Base-by-base conservation (phyloP, 2,113 vertebrate species). In the Nerophis ophidion region DNA sequence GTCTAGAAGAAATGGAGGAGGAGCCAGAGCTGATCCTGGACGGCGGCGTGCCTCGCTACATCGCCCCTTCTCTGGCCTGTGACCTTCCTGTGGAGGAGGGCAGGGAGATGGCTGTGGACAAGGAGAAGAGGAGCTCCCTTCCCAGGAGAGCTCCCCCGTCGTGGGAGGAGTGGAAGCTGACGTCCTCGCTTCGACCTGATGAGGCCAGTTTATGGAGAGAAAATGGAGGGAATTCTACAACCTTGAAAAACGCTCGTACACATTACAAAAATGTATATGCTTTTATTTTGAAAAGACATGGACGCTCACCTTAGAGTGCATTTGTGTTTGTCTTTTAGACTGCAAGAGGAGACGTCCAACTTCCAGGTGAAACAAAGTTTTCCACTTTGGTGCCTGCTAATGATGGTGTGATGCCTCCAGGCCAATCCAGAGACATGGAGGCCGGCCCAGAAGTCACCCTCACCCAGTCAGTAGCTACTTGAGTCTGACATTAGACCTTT, bases 11-110 rank as follows among this genome's bases (percentile, higher is more conserved):
- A 2, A 26, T 45, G 7, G 59, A 71, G 0, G 53, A 91, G 14
- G 48, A 94, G 16, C 88, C 88, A 0, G 84, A 80, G 80, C 74
- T 94, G 70, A 84, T 84, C 71, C 81, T 95, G 72, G 88, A 92
- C 0, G 90, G 82, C 38, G 89, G 81, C 26, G 81, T 87, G 4
- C 82, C 91, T 44, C 88, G 82, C 48, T 90, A 88, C 16, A 7
- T 75, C 60, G 67, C 83, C 16, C 50, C 74, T 45, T 59, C 70
- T 6, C 26, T 70, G 65, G 81, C 71, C 54, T 65, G 62, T 17
- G 57, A 71, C 55, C 68, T 60, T 17, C 57, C 50, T 53, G 84
- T 88, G 4, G 79, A 88, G 7, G 76, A 80, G 19, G 53, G 69
- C 48, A 61, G 33, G 35, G 84, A 86, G 67, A 83, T 86, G 80